Percentiles rank a stretch among this genome's conserved stretches.
Evolutionary conservation across 2,113 vertebrate genomes (phyloP).

Genomic region (Falco punctatus): DNA sequence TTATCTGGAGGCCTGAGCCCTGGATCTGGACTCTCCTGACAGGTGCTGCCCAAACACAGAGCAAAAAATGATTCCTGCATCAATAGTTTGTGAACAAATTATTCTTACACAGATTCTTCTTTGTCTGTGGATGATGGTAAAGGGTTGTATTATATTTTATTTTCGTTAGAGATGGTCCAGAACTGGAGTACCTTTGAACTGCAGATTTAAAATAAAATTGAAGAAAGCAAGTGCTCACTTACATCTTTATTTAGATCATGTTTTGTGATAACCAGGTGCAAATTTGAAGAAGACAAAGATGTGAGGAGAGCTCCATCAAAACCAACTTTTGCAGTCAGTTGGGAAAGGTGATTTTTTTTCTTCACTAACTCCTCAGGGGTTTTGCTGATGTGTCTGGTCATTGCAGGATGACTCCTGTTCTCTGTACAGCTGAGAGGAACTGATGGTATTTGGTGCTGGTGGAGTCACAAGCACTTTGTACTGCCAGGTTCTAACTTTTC

Average conservation of each 20-base stretch:
- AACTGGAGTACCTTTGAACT: neutral
- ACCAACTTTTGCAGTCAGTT: neutral
- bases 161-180: neutral
- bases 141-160: neutral
- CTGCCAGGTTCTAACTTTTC: neutral
- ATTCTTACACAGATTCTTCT: neutral
- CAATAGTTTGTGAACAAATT: neutral
- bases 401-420: neutral
- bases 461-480: neutral
- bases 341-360: neutral
- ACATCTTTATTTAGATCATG: neutral
- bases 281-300: neutral
- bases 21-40: neutral
- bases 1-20: neutral
- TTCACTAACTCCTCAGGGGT: neutral
- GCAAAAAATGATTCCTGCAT: neutral
- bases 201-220: neutral
- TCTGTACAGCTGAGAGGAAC: neutral
- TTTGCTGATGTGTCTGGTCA: neutral
- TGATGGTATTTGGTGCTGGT: neutral
- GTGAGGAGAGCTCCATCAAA: neutral
- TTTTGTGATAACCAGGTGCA: neutral
- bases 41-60: neutral
- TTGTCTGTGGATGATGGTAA: neutral
- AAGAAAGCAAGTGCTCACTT: neutral